Conservation (phyloP, 64 coral and sea anemone genomes). For the Stylophora pistillata region DNA sequence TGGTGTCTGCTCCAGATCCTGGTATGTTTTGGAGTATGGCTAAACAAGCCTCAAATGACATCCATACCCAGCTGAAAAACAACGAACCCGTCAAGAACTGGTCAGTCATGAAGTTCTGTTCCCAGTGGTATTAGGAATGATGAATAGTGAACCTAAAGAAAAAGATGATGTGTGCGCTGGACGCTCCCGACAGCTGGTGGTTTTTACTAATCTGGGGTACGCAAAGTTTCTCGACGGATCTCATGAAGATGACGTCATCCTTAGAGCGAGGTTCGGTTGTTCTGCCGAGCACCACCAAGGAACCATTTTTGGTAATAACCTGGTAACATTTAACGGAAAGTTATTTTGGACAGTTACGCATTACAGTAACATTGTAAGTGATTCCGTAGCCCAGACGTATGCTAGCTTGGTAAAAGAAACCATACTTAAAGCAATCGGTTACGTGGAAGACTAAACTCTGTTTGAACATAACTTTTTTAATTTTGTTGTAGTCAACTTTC, state of each 20-base stretch:
- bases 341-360: not conserved
- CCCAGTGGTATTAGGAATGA: not conserved
- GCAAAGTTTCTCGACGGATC: slow-evolving; percentile 8
- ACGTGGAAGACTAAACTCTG: too few species aligned
- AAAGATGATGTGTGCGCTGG: not conserved
- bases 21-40: not conserved
- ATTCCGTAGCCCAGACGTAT: not conserved
- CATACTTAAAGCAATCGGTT: not conserved
- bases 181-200: not conserved
- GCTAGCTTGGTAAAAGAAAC: not conserved
- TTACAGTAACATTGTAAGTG: not conserved
- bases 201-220: not conserved
- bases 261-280: slow-evolving; percentile 1
- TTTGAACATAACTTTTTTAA: too few species aligned
- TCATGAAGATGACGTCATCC: not conserved
- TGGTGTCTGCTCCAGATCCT: not conserved
- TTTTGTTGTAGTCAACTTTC: too few species aligned
- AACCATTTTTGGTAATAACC: not conserved
- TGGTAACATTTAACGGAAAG: not conserved
- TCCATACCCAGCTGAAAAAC: slow-evolving; percentile 2
- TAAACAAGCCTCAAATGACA: not conserved
- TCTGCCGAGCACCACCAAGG: slow-evolving; percentile 1
- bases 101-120: not conserved
- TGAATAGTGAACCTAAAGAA: not conserved
- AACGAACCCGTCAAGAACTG: not conserved